Evolutionary conservation across 2,888 invertebrate species (phyloP).

Genomic region (Rhagonycha lutea): DNA sequence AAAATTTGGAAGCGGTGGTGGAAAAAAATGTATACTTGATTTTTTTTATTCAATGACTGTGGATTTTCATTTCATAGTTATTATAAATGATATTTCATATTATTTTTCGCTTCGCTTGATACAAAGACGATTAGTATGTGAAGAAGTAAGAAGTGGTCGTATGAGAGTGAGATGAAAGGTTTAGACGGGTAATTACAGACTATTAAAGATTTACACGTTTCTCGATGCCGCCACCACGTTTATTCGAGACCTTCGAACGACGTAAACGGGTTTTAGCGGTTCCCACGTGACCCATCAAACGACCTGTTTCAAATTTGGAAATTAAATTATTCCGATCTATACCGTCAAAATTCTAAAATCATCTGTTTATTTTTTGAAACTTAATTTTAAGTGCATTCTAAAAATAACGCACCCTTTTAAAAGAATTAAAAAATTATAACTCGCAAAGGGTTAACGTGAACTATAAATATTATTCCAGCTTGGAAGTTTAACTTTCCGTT

Average conservation of each 20-base stretch:
- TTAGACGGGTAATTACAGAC: conserved; percentile 42
- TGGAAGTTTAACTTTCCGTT: no score
- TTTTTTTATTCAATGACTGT: not conserved
- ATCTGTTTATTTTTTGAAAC: not conserved
- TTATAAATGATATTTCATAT: conserved; percentile 22
- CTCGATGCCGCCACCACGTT: conserved; percentile 27
- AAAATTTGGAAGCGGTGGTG: not conserved
- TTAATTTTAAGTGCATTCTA: not conserved
- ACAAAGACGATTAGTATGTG: conserved; percentile 33
- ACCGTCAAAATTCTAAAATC: not conserved
- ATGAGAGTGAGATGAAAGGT: conserved; percentile 27
- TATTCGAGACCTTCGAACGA: conserved; percentile 2
- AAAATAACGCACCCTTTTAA: not conserved
- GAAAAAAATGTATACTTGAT: not conserved
- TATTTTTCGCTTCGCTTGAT: conserved; percentile 27
- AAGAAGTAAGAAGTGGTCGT: conserved; percentile 26
- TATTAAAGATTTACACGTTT: conserved; percentile 44
- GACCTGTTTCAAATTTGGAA: not conserved
- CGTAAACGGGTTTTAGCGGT: conserved; percentile 3
- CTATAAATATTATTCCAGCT: not conserved
- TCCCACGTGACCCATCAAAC: not conserved
- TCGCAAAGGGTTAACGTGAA: not conserved
- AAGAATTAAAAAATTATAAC: not conserved
- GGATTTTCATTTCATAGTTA: not conserved
- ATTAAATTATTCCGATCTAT: not conserved